phyloP scores from a whole-genome alignment of 2,113 vertebrate genomes.

The Empidonax alnorum region DNA sequence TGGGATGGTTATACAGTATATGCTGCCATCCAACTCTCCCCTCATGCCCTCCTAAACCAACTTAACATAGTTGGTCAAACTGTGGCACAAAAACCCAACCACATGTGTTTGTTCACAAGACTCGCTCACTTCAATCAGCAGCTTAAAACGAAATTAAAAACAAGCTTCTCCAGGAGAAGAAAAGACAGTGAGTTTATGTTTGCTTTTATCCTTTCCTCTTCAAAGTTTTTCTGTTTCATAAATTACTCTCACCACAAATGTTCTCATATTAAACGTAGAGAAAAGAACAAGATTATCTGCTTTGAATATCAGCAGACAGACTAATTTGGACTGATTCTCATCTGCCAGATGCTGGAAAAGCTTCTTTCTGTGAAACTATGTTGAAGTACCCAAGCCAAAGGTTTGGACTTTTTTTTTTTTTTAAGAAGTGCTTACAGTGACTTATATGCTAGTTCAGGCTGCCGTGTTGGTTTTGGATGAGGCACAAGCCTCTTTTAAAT shows the following conservation, averaged over 20 bases:
- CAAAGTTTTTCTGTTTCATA: conserved; percentile 5
- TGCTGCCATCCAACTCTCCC: neutral
- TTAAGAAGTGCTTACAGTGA: neutral
- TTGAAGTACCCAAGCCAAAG: neutral
- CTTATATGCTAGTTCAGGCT: neutral
- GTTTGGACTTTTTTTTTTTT: neutral
- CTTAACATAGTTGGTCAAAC: neutral
- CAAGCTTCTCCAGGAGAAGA: neutral
- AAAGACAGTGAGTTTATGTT: neutral
- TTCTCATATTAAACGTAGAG: conserved; percentile 1
- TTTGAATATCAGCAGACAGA: neutral
- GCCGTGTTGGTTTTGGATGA: neutral
- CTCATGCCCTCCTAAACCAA: neutral
- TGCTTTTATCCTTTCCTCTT: neutral
- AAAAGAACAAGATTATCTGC: conserved; percentile 20
- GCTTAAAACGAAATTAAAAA: conserved; percentile 17
- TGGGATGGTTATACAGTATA: neutral
- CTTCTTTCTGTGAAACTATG: neutral
- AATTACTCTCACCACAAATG: conserved; percentile 9
- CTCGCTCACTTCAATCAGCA: neutral
- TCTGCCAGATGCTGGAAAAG: conserved; percentile 25
- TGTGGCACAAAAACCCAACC: neutral
- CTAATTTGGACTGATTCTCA: conserved; percentile 5
- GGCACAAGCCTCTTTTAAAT: conserved; percentile 23
- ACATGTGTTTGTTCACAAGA: neutral